These are phyloP conservation scores for Drosophila merina DNA, from an alignment of 2,888 invertebrate genomes.

Conservation along the genomic window DNA sequence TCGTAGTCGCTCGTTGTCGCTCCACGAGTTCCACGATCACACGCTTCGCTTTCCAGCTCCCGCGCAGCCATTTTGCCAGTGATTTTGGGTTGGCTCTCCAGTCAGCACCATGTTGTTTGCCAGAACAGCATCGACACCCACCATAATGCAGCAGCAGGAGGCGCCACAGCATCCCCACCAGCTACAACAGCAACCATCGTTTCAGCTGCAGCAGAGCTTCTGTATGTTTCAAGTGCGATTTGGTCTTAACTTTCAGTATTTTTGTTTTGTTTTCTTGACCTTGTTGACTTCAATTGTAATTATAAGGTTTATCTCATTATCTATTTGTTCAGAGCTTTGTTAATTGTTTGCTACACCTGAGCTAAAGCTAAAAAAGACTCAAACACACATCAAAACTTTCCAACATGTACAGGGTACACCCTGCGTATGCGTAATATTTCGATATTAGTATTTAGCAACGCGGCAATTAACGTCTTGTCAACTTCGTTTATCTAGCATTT, in stretches of 20 bases:
- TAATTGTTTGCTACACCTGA: constrained; percentile 39
- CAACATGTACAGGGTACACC: constrained; percentile 2
- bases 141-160: constrained; percentile 59
- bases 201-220: constrained; percentile 59
- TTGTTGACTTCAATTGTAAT: constrained; percentile 31
- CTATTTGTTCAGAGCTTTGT: constrained; percentile 30
- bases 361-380: neutral
- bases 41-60: constrained; percentile 16
- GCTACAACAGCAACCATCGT: constrained; percentile 54
- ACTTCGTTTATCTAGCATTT: constrained; percentile 38
- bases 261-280: constrained; percentile 23
- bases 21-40: neutral
- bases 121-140: constrained; percentile 49
- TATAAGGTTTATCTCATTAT: constrained; percentile 52
- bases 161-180: constrained; percentile 48
- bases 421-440: constrained; percentile 65
- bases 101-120: constrained; percentile 72
- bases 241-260: constrained; percentile 7
- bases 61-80: constrained; percentile 56
- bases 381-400: neutral
- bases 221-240: constrained; percentile 62
- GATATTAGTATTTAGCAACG: constrained; percentile 35
- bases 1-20: constrained; percentile 8
- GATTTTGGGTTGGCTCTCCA: constrained; percentile 50
- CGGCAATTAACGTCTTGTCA: constrained; percentile 47